Percentiles rank a stretch among this genome's conserved stretches.
Conservation (phyloP, 2,797 vertebrate genomes). For the Sebastes kiyomatsui region DNA sequence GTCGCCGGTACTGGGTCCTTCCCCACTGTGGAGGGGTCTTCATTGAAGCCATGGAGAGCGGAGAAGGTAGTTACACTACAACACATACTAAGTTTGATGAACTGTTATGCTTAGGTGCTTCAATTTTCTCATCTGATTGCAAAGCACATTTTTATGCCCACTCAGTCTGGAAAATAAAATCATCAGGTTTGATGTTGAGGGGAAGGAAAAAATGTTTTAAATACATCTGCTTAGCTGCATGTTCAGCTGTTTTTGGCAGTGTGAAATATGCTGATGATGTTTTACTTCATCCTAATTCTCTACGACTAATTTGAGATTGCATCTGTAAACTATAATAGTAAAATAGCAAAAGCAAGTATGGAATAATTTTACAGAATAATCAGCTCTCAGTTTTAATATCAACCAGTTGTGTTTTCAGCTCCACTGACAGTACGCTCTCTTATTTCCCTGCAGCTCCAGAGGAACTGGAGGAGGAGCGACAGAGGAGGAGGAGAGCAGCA, state of each 20-base stretch:
- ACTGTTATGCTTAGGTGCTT: not conserved
- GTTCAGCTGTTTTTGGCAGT: constrained; percentile 18
- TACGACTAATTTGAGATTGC: constrained; percentile 27
- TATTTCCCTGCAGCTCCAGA: constrained; percentile 84
- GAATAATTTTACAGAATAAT: not conserved
- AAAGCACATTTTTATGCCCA: not conserved
- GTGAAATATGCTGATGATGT: constrained; percentile 25
- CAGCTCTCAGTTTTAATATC: not conserved
- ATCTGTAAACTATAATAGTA: constrained; percentile 23
- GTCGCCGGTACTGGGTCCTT: constrained; percentile 96
- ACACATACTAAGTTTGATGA: not conserved
- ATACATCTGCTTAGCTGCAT: constrained; percentile 2
- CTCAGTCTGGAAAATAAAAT: constrained; percentile 3
- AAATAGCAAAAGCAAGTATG: not conserved
- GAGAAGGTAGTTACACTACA: constrained; percentile 88
- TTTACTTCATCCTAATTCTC: constrained; percentile 23
- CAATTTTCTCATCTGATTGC: not conserved
- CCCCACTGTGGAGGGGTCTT: constrained; percentile 97
- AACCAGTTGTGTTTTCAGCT: constrained; percentile 1
- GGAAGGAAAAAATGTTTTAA: not conserved
- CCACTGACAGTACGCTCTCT: not conserved
- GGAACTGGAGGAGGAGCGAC: constrained; percentile 94
- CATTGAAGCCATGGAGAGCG: constrained; percentile 97
- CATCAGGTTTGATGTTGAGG: not conserved
- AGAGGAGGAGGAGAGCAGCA: constrained; percentile 87